These are phyloP conservation scores for Drosophila takahashii DNA, from an alignment of 1,140 invertebrate species.

Conservation along the genomic window DNA sequence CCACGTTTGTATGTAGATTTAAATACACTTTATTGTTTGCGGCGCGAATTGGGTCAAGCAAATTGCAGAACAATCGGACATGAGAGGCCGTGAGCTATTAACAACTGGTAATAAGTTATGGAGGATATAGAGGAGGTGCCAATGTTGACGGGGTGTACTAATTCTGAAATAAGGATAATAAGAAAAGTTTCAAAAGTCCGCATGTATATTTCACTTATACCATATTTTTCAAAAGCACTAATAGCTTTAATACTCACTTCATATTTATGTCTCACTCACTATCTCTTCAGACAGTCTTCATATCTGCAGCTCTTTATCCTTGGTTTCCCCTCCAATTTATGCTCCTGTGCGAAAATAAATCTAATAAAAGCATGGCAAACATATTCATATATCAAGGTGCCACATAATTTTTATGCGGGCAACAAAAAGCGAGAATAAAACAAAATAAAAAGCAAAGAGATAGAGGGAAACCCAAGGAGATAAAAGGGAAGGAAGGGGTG, in stretches of 20 bases:
- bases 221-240: background rate
- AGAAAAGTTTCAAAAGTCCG: background rate
- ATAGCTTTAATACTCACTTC: background rate
- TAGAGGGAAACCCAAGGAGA: conserved; percentile 9
- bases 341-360: conserved; percentile 38
- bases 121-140: background rate
- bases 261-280: conserved; percentile 3
- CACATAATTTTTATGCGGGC: conserved; percentile 41
- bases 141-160: background rate
- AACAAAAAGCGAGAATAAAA: conserved; percentile 16
- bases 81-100: background rate
- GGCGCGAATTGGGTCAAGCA: conserved; percentile 59
- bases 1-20: conserved; percentile 33
- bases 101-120: conserved; percentile 7
- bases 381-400: conserved; percentile 69
- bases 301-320: background rate
- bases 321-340: background rate
- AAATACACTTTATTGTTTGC: conserved; percentile 64
- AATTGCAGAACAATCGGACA: conserved; percentile 56
- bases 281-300: background rate
- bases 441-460: conserved; percentile 3
- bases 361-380: conserved; percentile 68
- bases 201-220: background rate
- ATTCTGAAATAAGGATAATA: background rate
- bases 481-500: background rate